phyloP scores from a whole-genome alignment of 2,797 vertebrate species.

The Lepus oiostolus region DNA sequence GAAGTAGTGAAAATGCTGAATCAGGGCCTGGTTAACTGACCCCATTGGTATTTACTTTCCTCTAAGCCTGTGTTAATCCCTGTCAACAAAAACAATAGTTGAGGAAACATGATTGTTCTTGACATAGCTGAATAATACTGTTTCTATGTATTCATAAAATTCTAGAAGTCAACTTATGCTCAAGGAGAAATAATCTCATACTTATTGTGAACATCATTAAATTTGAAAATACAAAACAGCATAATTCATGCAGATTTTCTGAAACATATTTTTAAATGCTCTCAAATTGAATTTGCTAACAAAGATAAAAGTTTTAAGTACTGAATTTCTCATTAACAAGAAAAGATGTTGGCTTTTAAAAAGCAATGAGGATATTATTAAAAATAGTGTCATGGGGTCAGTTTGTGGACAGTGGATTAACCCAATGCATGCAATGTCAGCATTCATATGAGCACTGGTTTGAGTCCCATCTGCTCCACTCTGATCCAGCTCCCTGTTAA shows the following conservation, averaged over 20 bases:
- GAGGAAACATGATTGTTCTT: background rate
- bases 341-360: slow-evolving; percentile 8
- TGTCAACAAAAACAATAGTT: background rate
- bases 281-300: slow-evolving; percentile 19
- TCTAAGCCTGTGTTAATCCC: background rate
- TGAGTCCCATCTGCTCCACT: too few relatives aligned
- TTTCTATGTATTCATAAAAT: background rate
- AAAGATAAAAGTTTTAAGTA: slow-evolving; percentile 31
- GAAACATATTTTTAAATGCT: slow-evolving; percentile 42
- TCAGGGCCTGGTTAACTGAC: background rate
- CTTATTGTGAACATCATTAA: slow-evolving; percentile 1
- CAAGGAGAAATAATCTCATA: background rate
- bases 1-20: background rate
- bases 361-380: background rate
- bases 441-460: too few relatives aligned
- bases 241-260: background rate
- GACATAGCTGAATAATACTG: background rate
- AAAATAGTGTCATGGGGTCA: slow-evolving; percentile 33
- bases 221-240: slow-evolving; percentile 34
- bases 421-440: too few relatives aligned
- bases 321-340: background rate
- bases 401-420: too few relatives aligned
- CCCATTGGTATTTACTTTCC: background rate
- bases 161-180: background rate
- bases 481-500: too few relatives aligned